Evolutionary conservation across 1,140 invertebrate genomes (phyloP), one percentile per base, ranked within the genome.

Genomic region (Gryllus bimaculatus): DNA sequence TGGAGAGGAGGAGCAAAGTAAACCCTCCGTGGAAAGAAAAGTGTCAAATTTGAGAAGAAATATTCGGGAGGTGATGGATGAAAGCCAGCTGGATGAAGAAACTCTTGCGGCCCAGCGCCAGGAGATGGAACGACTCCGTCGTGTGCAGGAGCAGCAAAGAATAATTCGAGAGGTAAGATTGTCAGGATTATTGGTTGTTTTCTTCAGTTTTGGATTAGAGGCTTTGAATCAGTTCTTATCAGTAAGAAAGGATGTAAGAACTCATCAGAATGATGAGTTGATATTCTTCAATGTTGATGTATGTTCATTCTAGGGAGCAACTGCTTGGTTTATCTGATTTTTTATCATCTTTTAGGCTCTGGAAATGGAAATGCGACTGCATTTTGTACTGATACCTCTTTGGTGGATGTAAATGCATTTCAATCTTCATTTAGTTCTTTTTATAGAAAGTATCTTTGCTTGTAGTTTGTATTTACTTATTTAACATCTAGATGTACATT

Each of bases 101-200:
- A 98, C 96, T 8, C 84, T 97, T n/a, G 92, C 92, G 39, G 97
- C 97, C 6, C 96, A 98, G 85, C 88, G 94, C 49, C 95, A 97
- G 84, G 97, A 98, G 86, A 92, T 93, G 82, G 96, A 98, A 84
- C 89, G 97, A 84, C 86, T 95, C 76, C 89, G 92, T 18, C 87
- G 93, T n/a, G 93, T 95, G 47, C 93, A 94, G 83, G 93, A 94
- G 83, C 93, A 95, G 82, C 93, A 95, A 83, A 90, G 91, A 82
- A 90, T 93, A 77, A 92, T 94, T 81, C 90, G 93, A 81, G 93
- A 95, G 85, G 89, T 85, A 80, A 79, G 21, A 75, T 39, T 13
- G 3, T 75, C 26, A 39, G 26, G 20, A 18, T 74, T 74, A 74
- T 74, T 18, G 18, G 18, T 20, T 74, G 73, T 20, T 18, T 74